These are phyloP conservation scores for Cyprinodon variegatus DNA, from an alignment of 2,113 vertebrate species.

Conservation along the genomic window DNA sequence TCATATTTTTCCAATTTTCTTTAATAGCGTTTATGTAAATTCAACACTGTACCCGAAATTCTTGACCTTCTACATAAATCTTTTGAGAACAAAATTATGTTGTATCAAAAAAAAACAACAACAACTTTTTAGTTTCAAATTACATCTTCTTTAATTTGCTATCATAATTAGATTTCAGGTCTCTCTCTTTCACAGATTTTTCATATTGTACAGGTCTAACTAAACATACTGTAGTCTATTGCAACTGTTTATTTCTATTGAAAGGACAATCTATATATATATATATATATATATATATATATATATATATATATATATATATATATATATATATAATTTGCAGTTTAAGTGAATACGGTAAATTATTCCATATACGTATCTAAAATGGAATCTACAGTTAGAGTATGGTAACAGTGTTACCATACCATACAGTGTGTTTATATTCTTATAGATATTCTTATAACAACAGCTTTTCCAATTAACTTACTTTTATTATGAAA, in stretches of 20 bases:
- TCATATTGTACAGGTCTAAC: background rate
- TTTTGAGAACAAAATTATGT: background rate
- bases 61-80: background rate
- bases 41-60: background rate
- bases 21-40: background rate
- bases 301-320: too few species aligned
- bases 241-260: too few species aligned
- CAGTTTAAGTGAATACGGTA: too few species aligned
- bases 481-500: constrained; percentile 14
- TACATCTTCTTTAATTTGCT: background rate
- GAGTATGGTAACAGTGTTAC: too few species aligned
- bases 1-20: background rate
- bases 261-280: too few species aligned
- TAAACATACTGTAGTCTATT: background rate
- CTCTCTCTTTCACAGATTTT: background rate
- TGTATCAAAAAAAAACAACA: background rate
- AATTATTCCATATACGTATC: too few species aligned
- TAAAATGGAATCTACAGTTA: too few species aligned
- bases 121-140: background rate
- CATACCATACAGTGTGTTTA: too few species aligned
- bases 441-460: background rate
- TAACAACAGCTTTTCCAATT: constrained; percentile 8
- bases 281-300: too few species aligned
- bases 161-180: background rate
- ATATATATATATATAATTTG: too few species aligned